Evolutionary conservation across 2,797 vertebrate species (phyloP).

Genomic region (Vireo griseus): DNA sequence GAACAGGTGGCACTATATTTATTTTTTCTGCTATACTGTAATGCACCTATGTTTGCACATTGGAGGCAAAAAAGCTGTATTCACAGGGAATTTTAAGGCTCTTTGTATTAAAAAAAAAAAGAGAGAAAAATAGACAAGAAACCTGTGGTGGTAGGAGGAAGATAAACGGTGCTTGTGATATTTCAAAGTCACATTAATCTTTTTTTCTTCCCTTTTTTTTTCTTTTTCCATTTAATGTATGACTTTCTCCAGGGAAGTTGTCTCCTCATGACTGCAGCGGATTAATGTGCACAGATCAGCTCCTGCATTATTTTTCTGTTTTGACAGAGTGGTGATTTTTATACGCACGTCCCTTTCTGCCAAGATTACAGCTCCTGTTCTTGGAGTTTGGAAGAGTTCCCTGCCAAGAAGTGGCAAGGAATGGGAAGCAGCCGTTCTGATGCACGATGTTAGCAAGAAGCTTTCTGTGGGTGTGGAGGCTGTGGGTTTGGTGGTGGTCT

Average conservation of each 20-base stretch:
- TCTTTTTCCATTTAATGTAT: slow-evolving; percentile 59
- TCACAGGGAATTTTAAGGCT: slow-evolving; percentile 34
- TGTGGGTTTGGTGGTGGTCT: background rate
- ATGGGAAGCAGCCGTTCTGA: background rate
- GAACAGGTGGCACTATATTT: background rate
- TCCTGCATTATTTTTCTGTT: slow-evolving; percentile 66
- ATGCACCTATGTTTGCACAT: background rate
- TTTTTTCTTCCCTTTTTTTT: background rate
- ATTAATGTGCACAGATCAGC: slow-evolving; percentile 66
- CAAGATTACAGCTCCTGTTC: slow-evolving; percentile 47
- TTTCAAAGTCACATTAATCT: slow-evolving; percentile 69
- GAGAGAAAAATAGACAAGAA: background rate
- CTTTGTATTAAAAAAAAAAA: background rate
- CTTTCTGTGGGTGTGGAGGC: accelerated
- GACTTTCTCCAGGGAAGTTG: slow-evolving; percentile 64
- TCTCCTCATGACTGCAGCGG: slow-evolving; percentile 54
- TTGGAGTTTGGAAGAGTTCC: slow-evolving; percentile 32
- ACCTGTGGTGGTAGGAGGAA: slow-evolving; percentile 58
- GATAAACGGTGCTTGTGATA: slow-evolving; percentile 65
- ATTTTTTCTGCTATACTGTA: background rate
- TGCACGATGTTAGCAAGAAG: background rate
- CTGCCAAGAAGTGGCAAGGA: slow-evolving; percentile 20
- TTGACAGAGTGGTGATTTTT: slow-evolving; percentile 63
- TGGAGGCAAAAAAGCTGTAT: background rate
- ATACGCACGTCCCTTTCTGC: slow-evolving; percentile 32